Conservation (phyloP, 2,113 vertebrate species). For the Galbula dea region DNA sequence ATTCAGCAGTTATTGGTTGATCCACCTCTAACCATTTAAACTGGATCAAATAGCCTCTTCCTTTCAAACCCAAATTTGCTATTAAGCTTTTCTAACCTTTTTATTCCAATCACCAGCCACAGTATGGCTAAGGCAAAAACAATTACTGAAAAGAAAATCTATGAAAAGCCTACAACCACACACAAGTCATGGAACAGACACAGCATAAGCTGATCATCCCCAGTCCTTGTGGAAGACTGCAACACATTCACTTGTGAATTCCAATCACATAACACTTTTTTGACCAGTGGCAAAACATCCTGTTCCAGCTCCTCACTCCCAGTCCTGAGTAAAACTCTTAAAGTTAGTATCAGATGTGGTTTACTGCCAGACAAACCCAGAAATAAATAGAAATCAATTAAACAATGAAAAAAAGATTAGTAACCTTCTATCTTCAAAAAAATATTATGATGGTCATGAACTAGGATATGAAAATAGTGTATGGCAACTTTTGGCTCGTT, state of each 20-base stretch:
- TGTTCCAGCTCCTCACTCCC: not conserved
- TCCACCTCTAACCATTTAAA: not conserved
- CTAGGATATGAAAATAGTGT: not conserved
- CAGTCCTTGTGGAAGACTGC: not conserved
- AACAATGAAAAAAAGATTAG: not conserved
- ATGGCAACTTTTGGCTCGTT: not conserved
- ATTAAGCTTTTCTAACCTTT: not conserved
- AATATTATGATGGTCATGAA: not conserved
- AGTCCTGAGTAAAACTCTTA: not conserved
- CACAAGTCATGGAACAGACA: not conserved
- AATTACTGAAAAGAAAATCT: not conserved
- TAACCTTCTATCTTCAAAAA: not conserved
- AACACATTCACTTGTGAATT: not conserved
- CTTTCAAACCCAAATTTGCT: constrained; percentile 4
- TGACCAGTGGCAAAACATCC: not conserved
- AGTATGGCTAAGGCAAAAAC: not conserved
- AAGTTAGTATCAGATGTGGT: not conserved
- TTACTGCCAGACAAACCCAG: not conserved
- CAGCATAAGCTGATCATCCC: not conserved
- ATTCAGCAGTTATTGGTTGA: not conserved
- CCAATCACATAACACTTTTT: not conserved
- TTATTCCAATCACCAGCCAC: not conserved
- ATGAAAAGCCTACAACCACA: not conserved
- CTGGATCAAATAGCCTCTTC: not conserved
- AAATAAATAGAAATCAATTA: not conserved